Evolutionary conservation across 2,797 vertebrate genomes (phyloP), one percentile per base, ranked within the genome.

Genomic region (Dryobates pubescens): DNA sequence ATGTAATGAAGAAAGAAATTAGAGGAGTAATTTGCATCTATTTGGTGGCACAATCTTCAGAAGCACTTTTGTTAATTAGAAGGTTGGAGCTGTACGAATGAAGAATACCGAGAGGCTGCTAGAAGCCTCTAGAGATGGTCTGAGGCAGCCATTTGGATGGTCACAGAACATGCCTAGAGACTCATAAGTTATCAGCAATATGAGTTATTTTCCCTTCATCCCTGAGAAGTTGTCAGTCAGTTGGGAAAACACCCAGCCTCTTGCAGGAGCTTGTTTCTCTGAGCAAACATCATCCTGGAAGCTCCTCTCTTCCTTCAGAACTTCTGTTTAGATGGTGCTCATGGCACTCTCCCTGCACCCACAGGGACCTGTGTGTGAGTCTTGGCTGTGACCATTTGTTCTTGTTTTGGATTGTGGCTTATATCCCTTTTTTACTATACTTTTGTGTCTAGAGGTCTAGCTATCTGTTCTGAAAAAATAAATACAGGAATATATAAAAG

Each of bases 1-100:
- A 88, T 65, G 27, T 79, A 93, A 93, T 89, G 87, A 94, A 93
- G 79, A 92, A 89, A 92, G 82, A 93, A 95, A 94, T 92, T 65
- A 94, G 77, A 95, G 82, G 76, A 86, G 64, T 70, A 92, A 94
- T 96, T 94, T 92, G 73, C 89, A 92, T 85, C 69, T 84, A 54
- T 73, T 86, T 86, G 77, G 59, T 34, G n/a, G 34, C 71, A 82
- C 49, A 91, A 51, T 64, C 88, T 90, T 95, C 91, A 91, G 91
- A 96, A 89, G 82, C 61, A 41, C 71, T 91, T 91, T 34, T 78
- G 80, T 89, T 95, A 95, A 94, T 96, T 93, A 88, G 90, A 65
- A 95, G 82, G 58, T 88, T 90, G 72, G 87, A 82, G 73, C 77
- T 67, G 71, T 43, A 82, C 34, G 5, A 74, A 41, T 67, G 32